Evolutionary conservation across 2,797 vertebrate genomes (phyloP), one percentile per base, ranked within the genome.

Genomic region (Cryptoprocta ferox): DNA sequence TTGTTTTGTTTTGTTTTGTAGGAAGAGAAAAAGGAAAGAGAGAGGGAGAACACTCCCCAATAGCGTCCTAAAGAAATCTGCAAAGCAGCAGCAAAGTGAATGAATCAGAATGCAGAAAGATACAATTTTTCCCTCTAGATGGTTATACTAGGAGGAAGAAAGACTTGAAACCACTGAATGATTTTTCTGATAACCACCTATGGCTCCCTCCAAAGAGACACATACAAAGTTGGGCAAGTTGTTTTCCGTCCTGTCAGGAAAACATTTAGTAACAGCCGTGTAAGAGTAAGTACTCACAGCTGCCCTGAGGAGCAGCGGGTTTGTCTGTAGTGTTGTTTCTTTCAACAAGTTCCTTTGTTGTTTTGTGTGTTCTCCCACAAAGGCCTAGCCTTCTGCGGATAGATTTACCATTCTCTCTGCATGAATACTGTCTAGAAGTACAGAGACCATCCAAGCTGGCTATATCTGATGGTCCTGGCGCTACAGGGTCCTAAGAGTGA

Each of bases 171-270:
- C 6, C 80, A 95, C 2, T 70, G 75, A 94, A 95, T 84, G 56
- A n/a, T 42, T 98, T 94, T 96, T 59, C 18, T 80, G 89, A 90
- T 93, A 97, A 97, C 95, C 90, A 35, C 50, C 96, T 91, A 65
- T 87, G 96, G 86, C 66, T 91, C 93, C 96, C 91, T 6, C 94
- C 63, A 94, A 95, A 93, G 37, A 90, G 15, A 97, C 93, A 78
- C 66, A 94, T 92, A 85, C 97, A 89, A 97, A 98, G 86, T 85
- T 92, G 65, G 88, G 73, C 66, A 93, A 96, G 78, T 89, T 95
- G 76, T 97, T 98, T 89, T 91, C 63, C 92, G 92, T 96, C 97
- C 93, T 97, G 96, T 97, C 95, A 98, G 93, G 96, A 98, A 97
- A 97, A 98, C 84, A 97, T 95, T 97, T 97, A 97, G 95, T 73